phyloP scores from a whole-genome alignment of 2,113 vertebrate species.

The Silurus asotus region DNA sequence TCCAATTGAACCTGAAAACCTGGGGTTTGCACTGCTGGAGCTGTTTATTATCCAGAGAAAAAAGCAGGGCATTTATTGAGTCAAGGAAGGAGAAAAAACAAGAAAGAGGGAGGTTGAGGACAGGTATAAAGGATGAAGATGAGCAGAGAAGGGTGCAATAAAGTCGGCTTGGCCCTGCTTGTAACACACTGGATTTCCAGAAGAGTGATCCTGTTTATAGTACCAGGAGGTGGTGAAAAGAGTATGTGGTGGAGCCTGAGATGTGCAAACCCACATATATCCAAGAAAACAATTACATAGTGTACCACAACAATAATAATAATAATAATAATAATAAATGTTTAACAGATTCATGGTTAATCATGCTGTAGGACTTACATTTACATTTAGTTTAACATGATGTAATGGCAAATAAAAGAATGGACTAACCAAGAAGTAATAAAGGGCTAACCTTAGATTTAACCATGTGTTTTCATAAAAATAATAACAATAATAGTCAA shows the following conservation, averaged over 20 bases:
- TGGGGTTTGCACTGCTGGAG: slow-evolving; percentile 8
- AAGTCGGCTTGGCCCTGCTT: background rate
- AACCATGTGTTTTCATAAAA: too few relatives aligned
- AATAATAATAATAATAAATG: too few relatives aligned
- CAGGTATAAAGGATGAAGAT: background rate
- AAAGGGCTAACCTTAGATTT: too few relatives aligned
- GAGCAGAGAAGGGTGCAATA: background rate
- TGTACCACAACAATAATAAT: too few relatives aligned
- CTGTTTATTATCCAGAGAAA: slow-evolving; percentile 9
- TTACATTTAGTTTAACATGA: too few relatives aligned
- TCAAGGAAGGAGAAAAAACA: background rate
- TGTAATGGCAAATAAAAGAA: too few relatives aligned
- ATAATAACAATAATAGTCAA: too few relatives aligned
- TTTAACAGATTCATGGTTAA: too few relatives aligned
- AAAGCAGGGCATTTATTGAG: slow-evolving; percentile 11
- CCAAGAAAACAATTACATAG: background rate
- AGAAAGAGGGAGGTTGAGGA: background rate
- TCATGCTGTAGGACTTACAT: too few relatives aligned
- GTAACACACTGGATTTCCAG: background rate
- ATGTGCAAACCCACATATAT: background rate
- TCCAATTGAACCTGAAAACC: background rate
- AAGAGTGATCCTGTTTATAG: slow-evolving; percentile 31
- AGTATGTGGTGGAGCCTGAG: background rate
- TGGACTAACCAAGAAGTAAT: too few relatives aligned
- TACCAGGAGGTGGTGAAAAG: background rate